These are phyloP conservation scores for Rafetus swinhoei DNA, from an alignment of 2,113 vertebrate species.

Conservation along the genomic window DNA sequence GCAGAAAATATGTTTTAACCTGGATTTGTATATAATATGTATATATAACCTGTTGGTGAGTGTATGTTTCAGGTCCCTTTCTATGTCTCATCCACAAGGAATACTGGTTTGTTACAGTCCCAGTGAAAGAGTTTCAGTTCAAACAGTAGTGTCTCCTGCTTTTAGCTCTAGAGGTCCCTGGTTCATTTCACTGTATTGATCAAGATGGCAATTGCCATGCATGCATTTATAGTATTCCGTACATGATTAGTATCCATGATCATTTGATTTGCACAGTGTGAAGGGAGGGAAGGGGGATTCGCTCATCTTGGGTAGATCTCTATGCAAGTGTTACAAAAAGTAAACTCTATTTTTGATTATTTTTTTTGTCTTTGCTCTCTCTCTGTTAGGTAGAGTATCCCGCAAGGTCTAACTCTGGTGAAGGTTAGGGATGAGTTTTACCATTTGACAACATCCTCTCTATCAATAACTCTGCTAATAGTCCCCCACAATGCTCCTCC, in stretches of 20 bases:
- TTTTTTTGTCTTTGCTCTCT: background rate
- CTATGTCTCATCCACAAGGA: background rate
- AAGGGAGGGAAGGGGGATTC: background rate
- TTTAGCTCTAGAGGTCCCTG: background rate
- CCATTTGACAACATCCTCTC: no score
- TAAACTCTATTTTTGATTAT: fast-evolving
- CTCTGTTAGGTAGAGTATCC: background rate
- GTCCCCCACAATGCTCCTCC: no score
- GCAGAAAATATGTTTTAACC: background rate
- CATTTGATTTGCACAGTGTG: background rate
- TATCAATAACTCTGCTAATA: no score
- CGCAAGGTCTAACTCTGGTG: background rate
- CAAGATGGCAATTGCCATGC: fast-evolving
- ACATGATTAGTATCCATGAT: background rate
- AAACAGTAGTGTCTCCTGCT: background rate
- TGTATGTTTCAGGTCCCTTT: background rate
- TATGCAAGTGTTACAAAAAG: background rate
- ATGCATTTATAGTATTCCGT: background rate
- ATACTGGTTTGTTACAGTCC: background rate
- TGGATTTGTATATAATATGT: background rate
- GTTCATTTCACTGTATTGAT: background rate
- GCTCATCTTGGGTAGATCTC: background rate
- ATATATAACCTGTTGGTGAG: background rate
- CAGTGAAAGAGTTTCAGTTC: background rate
- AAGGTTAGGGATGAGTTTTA: no score